These are phyloP conservation scores for Acrocephalus scirpaceus DNA, from an alignment of 2,797 vertebrate genomes.

Conservation along the genomic window DNA sequence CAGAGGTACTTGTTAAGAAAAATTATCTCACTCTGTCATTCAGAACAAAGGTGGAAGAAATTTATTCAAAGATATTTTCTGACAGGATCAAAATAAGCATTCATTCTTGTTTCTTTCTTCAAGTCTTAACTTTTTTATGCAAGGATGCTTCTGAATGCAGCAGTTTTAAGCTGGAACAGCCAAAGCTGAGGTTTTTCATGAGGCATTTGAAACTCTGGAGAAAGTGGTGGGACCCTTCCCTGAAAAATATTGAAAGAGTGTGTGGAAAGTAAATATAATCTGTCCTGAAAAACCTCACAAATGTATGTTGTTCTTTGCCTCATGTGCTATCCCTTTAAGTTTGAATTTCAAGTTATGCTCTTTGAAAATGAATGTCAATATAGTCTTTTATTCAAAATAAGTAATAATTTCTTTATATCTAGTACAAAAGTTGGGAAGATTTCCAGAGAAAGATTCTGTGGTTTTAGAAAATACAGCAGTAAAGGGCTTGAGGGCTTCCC, in stretches of 20 bases:
- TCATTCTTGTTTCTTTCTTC: neutral
- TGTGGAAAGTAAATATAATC: neutral
- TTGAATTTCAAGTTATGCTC: neutral
- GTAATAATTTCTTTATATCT: neutral
- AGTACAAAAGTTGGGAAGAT: neutral
- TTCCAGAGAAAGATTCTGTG: neutral
- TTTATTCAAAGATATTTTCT: neutral
- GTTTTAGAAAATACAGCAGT: neutral
- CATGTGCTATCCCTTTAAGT: neutral
- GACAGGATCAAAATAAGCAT: neutral
- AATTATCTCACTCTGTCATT: neutral
- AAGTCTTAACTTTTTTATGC: neutral
- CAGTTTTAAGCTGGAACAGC: neutral
- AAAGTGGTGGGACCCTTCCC: neutral
- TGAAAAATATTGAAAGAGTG: neutral
- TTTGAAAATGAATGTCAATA: neutral
- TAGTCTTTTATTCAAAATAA: neutral
- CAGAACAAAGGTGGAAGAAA: neutral
- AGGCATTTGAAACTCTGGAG: neutral
- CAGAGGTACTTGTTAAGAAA: neutral
- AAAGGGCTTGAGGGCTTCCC: neutral
- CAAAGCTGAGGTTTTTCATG: neutral
- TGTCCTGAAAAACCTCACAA: neutral
- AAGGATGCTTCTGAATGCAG: neutral
- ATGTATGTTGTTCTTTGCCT: neutral